Conservation (phyloP, 2,888 invertebrate genomes). For the Chrysolina oricalcia region DNA sequence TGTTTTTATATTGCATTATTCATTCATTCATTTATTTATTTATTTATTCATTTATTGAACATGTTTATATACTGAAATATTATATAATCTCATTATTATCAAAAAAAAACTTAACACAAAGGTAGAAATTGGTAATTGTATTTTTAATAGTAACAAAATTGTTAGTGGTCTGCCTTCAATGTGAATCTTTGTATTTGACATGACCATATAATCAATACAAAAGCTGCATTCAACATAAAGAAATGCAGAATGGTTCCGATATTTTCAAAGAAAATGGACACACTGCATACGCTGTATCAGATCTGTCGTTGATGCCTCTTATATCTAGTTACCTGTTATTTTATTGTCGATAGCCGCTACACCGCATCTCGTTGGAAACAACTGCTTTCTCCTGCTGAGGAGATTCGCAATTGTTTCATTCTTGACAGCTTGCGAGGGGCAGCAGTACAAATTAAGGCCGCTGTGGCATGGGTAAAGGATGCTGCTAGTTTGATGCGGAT, state of each 20-base stretch:
- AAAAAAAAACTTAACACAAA: no score
- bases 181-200: no score
- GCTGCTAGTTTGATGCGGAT: constrained; percentile 27
- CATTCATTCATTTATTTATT: no score
- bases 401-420: constrained; percentile 35
- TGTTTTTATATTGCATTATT: no score
- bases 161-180: no score
- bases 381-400: constrained; percentile 40
- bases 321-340: constrained; percentile 48
- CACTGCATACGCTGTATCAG: not conserved
- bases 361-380: constrained; percentile 53
- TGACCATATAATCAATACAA: no score
- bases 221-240: not conserved
- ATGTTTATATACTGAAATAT: no score
- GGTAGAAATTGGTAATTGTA: no score
- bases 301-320: no score
- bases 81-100: no score
- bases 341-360: constrained; percentile 45
- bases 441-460: constrained; percentile 55
- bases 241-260: not conserved
- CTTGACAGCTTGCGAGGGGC: constrained; percentile 42
- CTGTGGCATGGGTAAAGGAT: constrained; percentile 55
- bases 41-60: no score
- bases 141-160: no score
- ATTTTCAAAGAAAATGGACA: not conserved